Evolutionary conservation across 1,140 invertebrate species (phyloP).

Genomic region (Matsumurasca onukii): DNA sequence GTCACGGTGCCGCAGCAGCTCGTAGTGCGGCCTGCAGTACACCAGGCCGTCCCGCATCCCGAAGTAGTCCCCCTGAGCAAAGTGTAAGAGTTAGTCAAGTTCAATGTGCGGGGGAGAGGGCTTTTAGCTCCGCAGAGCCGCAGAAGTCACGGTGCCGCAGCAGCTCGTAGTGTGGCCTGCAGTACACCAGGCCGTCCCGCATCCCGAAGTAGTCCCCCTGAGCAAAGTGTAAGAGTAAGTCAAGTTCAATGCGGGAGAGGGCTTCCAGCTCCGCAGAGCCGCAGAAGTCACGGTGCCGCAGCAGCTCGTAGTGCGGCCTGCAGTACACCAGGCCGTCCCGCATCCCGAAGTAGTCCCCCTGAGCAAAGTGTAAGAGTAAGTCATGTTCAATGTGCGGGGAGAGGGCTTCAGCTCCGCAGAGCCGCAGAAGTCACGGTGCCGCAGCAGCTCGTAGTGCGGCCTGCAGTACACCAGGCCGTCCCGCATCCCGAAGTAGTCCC

Average conservation of each 20-base stretch:
- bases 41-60: constrained; percentile 64
- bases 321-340: constrained; percentile 53
- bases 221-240: too few species aligned
- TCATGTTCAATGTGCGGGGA: too few species aligned
- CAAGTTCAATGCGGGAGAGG: too few species aligned
- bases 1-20: constrained; percentile 51
- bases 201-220: constrained; percentile 90
- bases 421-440: constrained; percentile 40
- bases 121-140: constrained; percentile 42
- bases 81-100: constrained; percentile 41
- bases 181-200: constrained; percentile 53
- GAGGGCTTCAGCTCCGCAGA: constrained; percentile 42
- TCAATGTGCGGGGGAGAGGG: constrained; percentile 59
- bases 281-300: constrained; percentile 44
- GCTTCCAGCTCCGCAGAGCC: constrained; percentile 45
- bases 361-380: not conserved
- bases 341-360: constrained; percentile 87
- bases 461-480: constrained; percentile 52
- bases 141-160: constrained; percentile 45
- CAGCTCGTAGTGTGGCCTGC: constrained; percentile 65
- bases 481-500: constrained; percentile 90
- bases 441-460: constrained; percentile 64
- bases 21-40: constrained; percentile 63
- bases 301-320: constrained; percentile 65
- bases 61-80: constrained; percentile 76